Percentiles rank a stretch among this genome's conserved stretches.
Conservation (phyloP, 2,797 vertebrate species). For the Sebastes taczanowskii region DNA sequence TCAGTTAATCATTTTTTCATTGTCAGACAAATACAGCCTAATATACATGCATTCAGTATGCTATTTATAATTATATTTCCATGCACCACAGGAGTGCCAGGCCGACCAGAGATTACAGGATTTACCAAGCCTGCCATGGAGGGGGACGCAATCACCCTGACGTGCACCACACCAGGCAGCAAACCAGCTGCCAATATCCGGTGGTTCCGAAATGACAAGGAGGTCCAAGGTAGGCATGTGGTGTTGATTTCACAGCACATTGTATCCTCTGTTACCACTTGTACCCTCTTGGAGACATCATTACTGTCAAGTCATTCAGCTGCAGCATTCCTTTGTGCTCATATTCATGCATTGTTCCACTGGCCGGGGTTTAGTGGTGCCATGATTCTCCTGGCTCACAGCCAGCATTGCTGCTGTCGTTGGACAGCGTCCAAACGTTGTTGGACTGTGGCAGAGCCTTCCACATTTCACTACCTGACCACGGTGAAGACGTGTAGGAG, state of each 20-base stretch:
- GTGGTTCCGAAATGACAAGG: constrained; percentile 97
- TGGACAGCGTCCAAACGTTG: constrained; percentile 45
- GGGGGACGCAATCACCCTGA: constrained; percentile 92
- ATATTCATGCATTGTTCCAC: constrained; percentile 44
- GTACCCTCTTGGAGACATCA: constrained; percentile 36
- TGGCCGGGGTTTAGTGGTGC: constrained; percentile 12
- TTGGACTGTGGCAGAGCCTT: constrained; percentile 21
- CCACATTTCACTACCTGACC: constrained; percentile 42
- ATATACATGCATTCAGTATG: background rate
- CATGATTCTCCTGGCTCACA: constrained; percentile 27
- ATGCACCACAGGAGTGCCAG: constrained; percentile 88
- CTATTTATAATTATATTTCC: constrained; percentile 5
- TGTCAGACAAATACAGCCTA: background rate
- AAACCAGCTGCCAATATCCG: constrained; percentile 96
- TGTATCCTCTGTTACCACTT: constrained; percentile 27
- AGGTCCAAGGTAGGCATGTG: constrained; percentile 91
- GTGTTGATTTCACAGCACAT: constrained; percentile 32
- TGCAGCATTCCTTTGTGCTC: constrained; percentile 42
- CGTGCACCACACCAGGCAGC: constrained; percentile 93
- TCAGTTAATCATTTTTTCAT: background rate
- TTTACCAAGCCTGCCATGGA: constrained; percentile 95
- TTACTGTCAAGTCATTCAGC: constrained; percentile 44
- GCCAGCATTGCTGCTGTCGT: constrained; percentile 47
- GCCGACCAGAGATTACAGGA: constrained; percentile 94
- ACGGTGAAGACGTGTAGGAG: constrained; percentile 26